Percentiles rank a stretch among this genome's conserved stretches.
These are phyloP conservation scores for Picus viridis DNA, from an alignment of 2,797 vertebrate genomes.

Conservation along the genomic window DNA sequence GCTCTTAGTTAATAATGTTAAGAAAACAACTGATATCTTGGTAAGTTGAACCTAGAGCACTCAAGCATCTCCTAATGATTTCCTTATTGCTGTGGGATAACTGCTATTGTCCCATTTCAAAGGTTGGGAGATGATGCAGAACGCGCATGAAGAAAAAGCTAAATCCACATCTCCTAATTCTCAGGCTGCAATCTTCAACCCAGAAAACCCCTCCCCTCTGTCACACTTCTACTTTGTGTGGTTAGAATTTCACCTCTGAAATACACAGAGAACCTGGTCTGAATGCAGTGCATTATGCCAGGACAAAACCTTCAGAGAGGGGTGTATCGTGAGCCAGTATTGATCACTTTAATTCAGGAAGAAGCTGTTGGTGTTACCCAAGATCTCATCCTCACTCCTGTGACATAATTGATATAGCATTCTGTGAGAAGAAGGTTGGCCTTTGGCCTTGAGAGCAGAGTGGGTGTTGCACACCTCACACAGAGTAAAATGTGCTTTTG, in stretches of 20 bases:
- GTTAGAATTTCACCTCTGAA: not conserved
- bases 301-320: not conserved
- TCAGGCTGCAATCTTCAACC: not conserved
- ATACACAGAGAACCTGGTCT: not conserved
- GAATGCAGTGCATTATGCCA: not conserved
- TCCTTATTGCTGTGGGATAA: not conserved
- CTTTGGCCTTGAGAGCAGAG: not conserved
- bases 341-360: not conserved
- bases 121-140: not conserved
- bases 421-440: not conserved
- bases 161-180: not conserved
- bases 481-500: not conserved
- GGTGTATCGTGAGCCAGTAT: not conserved
- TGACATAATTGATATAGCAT: not conserved
- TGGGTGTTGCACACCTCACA: not conserved
- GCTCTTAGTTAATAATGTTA: not conserved
- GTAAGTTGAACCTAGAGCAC: not conserved
- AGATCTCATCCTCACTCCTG: not conserved
- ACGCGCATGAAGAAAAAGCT: not conserved
- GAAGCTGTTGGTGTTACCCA: not conserved
- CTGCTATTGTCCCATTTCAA: not conserved
- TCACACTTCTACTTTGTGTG: accelerated
- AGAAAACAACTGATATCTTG: not conserved
- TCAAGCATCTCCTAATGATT: not conserved
- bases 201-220: not conserved